A percentile compares a stretch with the other conserved stretches of the same genome.
These are phyloP conservation scores for Nothoprocta pentlandii DNA, from an alignment of 2,113 vertebrate genomes.

Conservation along the genomic window DNA sequence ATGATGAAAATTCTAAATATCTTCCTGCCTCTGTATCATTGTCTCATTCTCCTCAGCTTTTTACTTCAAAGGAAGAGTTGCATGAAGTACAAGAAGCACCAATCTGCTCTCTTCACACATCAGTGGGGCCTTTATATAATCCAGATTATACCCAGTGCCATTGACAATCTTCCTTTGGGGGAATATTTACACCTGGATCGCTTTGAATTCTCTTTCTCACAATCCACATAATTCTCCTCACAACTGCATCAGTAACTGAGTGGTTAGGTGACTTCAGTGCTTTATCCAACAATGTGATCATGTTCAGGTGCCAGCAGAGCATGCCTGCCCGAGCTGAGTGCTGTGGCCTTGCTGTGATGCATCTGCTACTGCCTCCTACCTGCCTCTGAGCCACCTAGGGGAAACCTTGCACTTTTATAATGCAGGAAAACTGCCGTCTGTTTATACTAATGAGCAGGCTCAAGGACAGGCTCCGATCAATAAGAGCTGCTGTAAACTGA, in stretches of 20 bases:
- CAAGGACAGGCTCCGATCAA: neutral
- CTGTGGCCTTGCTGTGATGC: neutral
- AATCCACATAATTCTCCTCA: neutral
- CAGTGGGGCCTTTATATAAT: neutral
- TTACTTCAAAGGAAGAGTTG: neutral
- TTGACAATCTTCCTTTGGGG: neutral
- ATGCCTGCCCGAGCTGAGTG: neutral
- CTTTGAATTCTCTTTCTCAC: neutral
- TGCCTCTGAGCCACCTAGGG: neutral
- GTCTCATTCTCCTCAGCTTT: neutral
- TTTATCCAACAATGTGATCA: neutral
- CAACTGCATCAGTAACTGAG: neutral
- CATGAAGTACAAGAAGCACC: neutral
- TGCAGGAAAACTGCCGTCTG: neutral
- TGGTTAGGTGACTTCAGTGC: neutral
- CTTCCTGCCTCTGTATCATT: neutral
- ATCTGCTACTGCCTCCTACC: neutral
- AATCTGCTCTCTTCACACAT: neutral
- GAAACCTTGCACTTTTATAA: neutral
- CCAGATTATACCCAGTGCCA: neutral
- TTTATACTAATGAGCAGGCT: neutral
- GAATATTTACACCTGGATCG: neutral
- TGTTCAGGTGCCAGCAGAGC: neutral
- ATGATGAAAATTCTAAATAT: neutral
- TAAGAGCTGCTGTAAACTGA: neutral